phyloP scores from a whole-genome alignment of 2,113 vertebrate genomes.

The Dissostichus mawsoni region DNA sequence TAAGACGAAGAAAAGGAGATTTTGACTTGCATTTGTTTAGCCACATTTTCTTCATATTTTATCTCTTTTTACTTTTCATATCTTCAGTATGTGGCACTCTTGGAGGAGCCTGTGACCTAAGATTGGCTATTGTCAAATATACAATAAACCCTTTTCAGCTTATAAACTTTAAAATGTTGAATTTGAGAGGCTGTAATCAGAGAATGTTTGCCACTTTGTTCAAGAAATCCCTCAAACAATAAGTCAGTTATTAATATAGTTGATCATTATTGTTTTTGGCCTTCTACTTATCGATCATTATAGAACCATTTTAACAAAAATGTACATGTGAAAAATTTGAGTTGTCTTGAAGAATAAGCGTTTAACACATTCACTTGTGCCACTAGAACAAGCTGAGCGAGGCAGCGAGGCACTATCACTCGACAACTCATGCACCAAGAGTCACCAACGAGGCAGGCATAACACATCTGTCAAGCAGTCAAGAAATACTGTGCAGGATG shows the following conservation, averaged over 20 bases:
- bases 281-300: background rate
- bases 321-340: background rate
- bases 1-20: background rate
- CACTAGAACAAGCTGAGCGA: constrained; percentile 27
- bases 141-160: no score
- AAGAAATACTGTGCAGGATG: constrained; percentile 6
- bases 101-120: no score
- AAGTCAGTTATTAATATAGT: no score
- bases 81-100: no score
- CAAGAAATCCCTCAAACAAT: no score
- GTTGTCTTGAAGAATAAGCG: constrained; percentile 6
- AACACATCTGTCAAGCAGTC: constrained; percentile 42
- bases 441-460: constrained; percentile 25
- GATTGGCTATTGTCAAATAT: no score
- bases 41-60: no score
- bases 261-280: background rate
- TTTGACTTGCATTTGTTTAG: no score
- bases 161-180: background rate
- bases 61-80: no score
- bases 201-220: background rate
- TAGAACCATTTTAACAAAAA: no score
- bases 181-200: background rate
- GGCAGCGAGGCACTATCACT: constrained; percentile 3
- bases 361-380: constrained; percentile 4
- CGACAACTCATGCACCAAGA: constrained; percentile 27